These are phyloP conservation scores for Augochlorella aurata DNA, from an alignment of 2,888 invertebrate genomes.

Conservation along the genomic window DNA sequence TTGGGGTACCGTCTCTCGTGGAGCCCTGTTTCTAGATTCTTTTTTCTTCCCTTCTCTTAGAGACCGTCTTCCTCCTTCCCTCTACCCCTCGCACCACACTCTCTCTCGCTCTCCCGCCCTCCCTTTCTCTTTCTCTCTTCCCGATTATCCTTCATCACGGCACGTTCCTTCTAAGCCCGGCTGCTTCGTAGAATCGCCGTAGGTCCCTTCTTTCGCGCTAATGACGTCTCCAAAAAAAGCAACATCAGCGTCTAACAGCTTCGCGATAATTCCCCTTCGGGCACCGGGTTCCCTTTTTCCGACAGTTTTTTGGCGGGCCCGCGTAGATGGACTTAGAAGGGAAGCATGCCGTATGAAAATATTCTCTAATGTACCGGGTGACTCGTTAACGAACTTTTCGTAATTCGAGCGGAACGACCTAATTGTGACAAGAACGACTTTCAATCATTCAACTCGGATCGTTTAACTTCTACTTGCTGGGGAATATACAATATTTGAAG, in stretches of 20 bases:
- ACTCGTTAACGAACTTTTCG: background rate
- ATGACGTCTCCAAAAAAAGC: constrained; percentile 76
- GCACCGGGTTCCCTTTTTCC: constrained; percentile 33
- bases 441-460: too few species aligned
- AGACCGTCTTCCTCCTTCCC: constrained; percentile 34
- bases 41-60: constrained; percentile 51
- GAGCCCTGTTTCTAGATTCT: constrained; percentile 71
- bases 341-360: background rate
- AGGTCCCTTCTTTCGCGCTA: constrained; percentile 70
- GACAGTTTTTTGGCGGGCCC: constrained; percentile 4
- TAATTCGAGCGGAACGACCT: background rate
- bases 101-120: constrained; percentile 52
- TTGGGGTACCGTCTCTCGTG: constrained; percentile 76
- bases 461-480: too few species aligned
- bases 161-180: constrained; percentile 53
- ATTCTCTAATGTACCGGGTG: background rate
- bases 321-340: background rate
- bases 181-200: constrained; percentile 73
- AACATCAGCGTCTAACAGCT: constrained; percentile 29
- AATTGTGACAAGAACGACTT: too few species aligned
- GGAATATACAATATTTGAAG: too few species aligned
- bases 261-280: constrained; percentile 38
- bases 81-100: background rate
- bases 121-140: constrained; percentile 32
- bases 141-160: constrained; percentile 63